A percentile compares a stretch with the other conserved stretches of the same genome.
phyloP scores from a whole-genome alignment of 2,113 vertebrate genomes.

The Petrocephalus microphthalmus region DNA sequence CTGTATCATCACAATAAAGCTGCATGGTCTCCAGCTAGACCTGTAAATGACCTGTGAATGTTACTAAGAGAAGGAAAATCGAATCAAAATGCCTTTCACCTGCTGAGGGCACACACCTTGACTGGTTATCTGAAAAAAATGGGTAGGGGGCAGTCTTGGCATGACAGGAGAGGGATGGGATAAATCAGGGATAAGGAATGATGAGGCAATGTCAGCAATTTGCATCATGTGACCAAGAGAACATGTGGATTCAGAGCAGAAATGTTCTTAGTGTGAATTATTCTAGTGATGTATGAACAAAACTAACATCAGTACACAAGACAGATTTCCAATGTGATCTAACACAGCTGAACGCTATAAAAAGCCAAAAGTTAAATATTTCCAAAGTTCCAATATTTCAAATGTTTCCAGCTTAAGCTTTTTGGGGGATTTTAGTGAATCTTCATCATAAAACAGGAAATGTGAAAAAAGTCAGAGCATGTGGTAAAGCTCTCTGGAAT shows the following conservation, averaged over 20 bases:
- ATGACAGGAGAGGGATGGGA: conserved; percentile 34
- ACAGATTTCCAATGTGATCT: neutral
- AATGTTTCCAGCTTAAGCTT: neutral
- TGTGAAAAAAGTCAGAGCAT: neutral
- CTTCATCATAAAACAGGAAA: neutral
- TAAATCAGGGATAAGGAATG: conserved; percentile 48
- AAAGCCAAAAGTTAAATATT: neutral
- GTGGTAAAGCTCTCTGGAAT: neutral
- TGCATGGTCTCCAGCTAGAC: neutral
- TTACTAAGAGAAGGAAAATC: neutral
- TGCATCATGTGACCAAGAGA: conserved; percentile 52
- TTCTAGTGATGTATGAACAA: conserved; percentile 20
- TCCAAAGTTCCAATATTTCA: too few relatives aligned
- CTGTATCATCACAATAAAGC: neutral
- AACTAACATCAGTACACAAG: neutral
- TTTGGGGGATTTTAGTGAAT: neutral
- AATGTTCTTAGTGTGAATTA: conserved; percentile 25
- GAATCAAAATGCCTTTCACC: neutral
- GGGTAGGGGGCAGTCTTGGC: conserved; percentile 28
- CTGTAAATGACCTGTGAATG: neutral
- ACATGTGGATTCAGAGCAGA: conserved; percentile 35
- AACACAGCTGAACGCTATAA: neutral
- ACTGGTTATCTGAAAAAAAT: conserved; percentile 28
- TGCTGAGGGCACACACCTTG: conserved; percentile 42
- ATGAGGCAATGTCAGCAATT: conserved; percentile 54